Percentiles rank a stretch among this genome's conserved stretches.
These are phyloP conservation scores for Chrysemys picta DNA, from an alignment of 2,113 vertebrate genomes.

Conservation along the genomic window DNA sequence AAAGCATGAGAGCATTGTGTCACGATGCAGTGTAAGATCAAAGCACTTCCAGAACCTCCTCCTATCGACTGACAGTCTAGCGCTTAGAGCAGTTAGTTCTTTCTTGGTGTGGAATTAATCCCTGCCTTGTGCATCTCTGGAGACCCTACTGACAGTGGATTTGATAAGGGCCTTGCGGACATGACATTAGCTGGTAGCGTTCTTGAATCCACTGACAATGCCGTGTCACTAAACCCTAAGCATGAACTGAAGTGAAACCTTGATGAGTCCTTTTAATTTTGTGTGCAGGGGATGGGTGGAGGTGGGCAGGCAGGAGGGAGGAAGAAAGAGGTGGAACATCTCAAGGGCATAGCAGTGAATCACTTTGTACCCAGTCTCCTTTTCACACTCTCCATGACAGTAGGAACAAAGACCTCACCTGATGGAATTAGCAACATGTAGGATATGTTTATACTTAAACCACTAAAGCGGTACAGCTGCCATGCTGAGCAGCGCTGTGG, in stretches of 20 bases:
- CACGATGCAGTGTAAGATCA: not conserved
- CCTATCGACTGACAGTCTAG: not conserved
- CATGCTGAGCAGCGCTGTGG: not conserved
- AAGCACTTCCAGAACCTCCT: not conserved
- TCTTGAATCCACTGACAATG: fast-evolving
- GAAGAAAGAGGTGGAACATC: not conserved
- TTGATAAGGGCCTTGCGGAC: not conserved
- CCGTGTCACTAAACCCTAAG: not conserved
- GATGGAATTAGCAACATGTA: not conserved
- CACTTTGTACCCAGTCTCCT: not conserved
- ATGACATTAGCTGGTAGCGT: not conserved
- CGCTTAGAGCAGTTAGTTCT: not conserved
- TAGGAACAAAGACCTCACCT: not conserved
- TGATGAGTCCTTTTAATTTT: not conserved
- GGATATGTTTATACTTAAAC: not conserved
- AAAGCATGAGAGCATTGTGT: not conserved
- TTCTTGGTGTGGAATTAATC: not conserved
- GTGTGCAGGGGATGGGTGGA: not conserved
- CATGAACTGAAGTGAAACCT: not conserved
- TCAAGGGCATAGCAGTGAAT: not conserved
- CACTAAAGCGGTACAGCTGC: too few species aligned
- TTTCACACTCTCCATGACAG: not conserved
- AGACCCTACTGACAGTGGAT: fast-evolving
- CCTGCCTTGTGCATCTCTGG: not conserved
- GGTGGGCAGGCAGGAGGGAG: not conserved